phyloP scores from a whole-genome alignment of 1,140 invertebrate species.

The Grapholita molesta region DNA sequence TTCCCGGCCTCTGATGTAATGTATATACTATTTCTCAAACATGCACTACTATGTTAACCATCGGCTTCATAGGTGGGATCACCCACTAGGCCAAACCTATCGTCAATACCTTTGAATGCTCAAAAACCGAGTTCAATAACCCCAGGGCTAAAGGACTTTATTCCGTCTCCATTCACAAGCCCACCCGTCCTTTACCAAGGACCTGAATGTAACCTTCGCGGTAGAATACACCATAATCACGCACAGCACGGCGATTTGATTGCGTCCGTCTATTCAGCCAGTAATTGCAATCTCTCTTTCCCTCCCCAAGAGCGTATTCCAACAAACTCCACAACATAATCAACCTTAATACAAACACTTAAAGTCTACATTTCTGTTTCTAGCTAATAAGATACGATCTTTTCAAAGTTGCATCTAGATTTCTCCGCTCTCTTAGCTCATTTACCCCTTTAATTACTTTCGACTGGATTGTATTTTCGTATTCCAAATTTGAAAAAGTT shows the following conservation, averaged over 20 bases:
- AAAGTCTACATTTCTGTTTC: neutral
- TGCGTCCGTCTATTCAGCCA: neutral
- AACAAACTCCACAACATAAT: neutral
- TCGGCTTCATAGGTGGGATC: too few species aligned
- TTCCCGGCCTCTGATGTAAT: too few species aligned
- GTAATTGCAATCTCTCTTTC: slow-evolving; percentile 3
- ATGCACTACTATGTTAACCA: too few species aligned
- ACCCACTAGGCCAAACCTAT: too few species aligned
- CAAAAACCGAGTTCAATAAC: too few species aligned
- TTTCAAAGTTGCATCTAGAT: neutral
- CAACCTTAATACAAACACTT: neutral
- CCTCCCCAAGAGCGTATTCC: neutral
- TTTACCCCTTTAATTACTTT: slow-evolving; percentile 12
- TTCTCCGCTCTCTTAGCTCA: slow-evolving; percentile 2
- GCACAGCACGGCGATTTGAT: neutral
- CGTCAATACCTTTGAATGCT: too few species aligned
- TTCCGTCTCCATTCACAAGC: too few species aligned
- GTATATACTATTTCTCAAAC: too few species aligned
- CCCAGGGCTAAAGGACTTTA: neutral
- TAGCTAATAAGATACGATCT: neutral
- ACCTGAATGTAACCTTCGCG: neutral
- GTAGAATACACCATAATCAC: neutral
- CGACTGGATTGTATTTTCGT: neutral
- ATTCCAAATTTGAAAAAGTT: slow-evolving; percentile 1
- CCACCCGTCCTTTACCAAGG: neutral